A percentile compares a stretch with the other conserved stretches of the same genome.
These are phyloP conservation scores for Leptopilina drosophilae DNA, from an alignment of 2,888 invertebrate species.

Conservation along the genomic window DNA sequence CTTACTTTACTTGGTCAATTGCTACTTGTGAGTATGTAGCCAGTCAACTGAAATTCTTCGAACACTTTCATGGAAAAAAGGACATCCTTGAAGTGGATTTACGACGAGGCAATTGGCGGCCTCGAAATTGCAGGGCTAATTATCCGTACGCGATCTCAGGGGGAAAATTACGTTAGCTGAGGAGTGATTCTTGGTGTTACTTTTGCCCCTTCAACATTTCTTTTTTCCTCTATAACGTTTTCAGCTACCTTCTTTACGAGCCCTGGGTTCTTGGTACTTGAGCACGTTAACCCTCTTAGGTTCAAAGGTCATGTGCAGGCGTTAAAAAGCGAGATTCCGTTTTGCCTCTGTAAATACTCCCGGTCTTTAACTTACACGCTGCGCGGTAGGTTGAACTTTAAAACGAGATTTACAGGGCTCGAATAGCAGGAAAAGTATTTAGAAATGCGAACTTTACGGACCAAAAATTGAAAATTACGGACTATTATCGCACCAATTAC, in stretches of 20 bases:
- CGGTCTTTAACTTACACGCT: constrained; percentile 1
- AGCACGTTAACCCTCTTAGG: constrained; percentile 27
- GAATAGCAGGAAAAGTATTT: no score
- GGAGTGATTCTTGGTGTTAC: constrained; percentile 13
- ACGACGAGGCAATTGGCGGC: constrained; percentile 48
- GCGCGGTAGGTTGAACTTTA: constrained; percentile 5
- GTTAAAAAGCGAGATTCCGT: constrained; percentile 26
- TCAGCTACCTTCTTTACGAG: constrained; percentile 35
- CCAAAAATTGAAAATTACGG: no score
- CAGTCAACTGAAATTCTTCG: constrained; percentile 45
- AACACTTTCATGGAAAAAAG: constrained; percentile 42
- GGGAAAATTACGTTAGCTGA: constrained; percentile 14
- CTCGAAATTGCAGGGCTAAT: constrained; percentile 50
- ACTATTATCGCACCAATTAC: no score
- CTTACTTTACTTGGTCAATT: constrained; percentile 26
- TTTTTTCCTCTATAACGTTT: no score
- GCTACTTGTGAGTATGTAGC: constrained; percentile 14
- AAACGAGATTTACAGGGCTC: not conserved
- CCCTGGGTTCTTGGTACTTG: not conserved
- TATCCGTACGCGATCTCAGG: constrained; percentile 46
- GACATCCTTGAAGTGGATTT: constrained; percentile 46
- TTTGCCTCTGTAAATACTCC: constrained; percentile 28
- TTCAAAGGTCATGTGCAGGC: constrained; percentile 35
- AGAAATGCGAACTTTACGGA: no score
- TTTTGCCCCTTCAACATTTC: not conserved